Evolutionary conservation across 1,140 invertebrate species (phyloP), one percentile per base, ranked within the genome.

Genomic region (Lepidotrigona ventralis): DNA sequence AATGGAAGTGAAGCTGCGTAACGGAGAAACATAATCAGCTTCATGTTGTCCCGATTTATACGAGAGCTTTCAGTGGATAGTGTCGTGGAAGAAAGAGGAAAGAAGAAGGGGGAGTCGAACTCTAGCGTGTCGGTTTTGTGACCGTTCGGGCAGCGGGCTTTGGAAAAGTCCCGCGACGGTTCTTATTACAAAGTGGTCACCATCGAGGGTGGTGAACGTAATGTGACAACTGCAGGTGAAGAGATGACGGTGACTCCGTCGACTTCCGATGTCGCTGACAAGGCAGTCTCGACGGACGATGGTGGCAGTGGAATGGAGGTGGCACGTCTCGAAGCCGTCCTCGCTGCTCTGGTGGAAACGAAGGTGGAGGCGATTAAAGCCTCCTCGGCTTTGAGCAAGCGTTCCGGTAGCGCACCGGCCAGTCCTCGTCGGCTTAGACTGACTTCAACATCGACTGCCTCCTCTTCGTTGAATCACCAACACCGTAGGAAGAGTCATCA

Each of bases 271-370:
- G 95, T 95, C 91, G 95, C 95, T 92, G 96, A 96, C 94, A 96
- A 96, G 93, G 95, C 96, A 86, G 96, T 96, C 81, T 96, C 96
- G 88, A 96, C 96, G 88, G 96, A 96, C 93, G 96, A 96, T 92
- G 93, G 73, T 73, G 83, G 80, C 77, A 69, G 80, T 70, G 90
- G 90, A 85, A 92, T 92, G 91, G 96, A 95, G 86, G 95, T 96
- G 91, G 94, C 95, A 72, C 95, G 95, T 85, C 94, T 96, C 87
- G 96, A 96, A 92, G 95, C 96, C 53, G 95, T 96, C 66, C 92
- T 96, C 79, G 95, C 96, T 33, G 95, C 96, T 79, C 91, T 96
- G 70, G 95, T 96, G 85, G 95, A 96, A 89, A 95, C 95, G 76
- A 96, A 96, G 92, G 95, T 94, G 66, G 92, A 93, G 74, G 91